phyloP scores from a whole-genome alignment of 2,113 vertebrate species.

The Arvicanthis niloticus region DNA sequence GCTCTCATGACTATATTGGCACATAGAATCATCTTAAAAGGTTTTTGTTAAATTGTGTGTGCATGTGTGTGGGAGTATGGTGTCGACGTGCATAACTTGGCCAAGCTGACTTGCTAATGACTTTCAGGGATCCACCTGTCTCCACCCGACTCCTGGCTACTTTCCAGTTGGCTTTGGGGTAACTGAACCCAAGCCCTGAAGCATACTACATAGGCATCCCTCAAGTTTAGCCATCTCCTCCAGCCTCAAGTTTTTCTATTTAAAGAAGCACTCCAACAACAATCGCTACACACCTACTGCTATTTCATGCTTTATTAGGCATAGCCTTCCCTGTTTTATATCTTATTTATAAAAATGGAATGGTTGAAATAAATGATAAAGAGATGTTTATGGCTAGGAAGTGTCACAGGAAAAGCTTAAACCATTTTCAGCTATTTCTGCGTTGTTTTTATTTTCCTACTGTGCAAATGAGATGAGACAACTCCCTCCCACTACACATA shows the following conservation, averaged over 20 bases:
- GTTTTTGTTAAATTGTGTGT: not conserved
- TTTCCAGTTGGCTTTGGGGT: not conserved
- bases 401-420: not conserved
- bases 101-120: not conserved
- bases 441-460: not conserved
- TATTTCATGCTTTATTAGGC: not conserved
- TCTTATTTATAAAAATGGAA: constrained; percentile 25
- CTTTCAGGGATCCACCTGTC: not conserved
- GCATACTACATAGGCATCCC: too few species aligned
- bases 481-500: not conserved
- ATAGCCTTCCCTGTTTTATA: not conserved
- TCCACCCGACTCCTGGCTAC: not conserved
- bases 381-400: constrained; percentile 13
- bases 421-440: not conserved
- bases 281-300: not conserved
- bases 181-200: not conserved
- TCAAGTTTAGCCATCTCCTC: not conserved
- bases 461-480: not conserved
- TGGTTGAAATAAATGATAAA: not conserved
- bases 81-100: not conserved
- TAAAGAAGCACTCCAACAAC: constrained; percentile 24
- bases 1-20: constrained; percentile 25
- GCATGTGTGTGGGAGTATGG: not conserved
- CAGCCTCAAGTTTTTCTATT: not conserved
- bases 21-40: not conserved